A percentile compares a stretch with the other conserved stretches of the same genome.
Evolutionary conservation across 2,888 invertebrate genomes (phyloP).

Genomic region (Melanchra persicariae): DNA sequence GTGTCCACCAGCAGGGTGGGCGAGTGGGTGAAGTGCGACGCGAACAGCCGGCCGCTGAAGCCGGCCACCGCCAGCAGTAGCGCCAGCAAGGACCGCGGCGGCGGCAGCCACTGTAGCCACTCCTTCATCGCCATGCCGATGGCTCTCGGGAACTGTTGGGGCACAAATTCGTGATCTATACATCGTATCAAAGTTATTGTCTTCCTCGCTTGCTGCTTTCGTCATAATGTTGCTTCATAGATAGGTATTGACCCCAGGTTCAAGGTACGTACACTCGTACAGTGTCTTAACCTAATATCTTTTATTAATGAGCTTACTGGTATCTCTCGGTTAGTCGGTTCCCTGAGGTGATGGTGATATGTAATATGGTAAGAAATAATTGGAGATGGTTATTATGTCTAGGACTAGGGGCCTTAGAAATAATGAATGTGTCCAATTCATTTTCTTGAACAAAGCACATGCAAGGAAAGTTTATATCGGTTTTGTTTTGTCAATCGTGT

Average conservation of each 20-base stretch:
- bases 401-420: too few species aligned
- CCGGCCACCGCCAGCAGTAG: slow-evolving; percentile 93
- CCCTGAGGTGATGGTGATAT: too few species aligned
- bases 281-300: not conserved
- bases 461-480: slow-evolving; percentile 7
- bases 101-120: slow-evolving; percentile 93
- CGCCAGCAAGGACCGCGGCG: slow-evolving; percentile 94
- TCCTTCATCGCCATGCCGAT: slow-evolving; percentile 94
- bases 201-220: not conserved
- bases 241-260: not conserved
- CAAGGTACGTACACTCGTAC: not conserved
- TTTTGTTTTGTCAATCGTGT: slow-evolving; percentile 10
- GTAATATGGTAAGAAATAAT: not conserved
- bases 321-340: not conserved
- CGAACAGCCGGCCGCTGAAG: slow-evolving; percentile 95
- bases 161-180: not conserved
- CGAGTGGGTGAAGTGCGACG: slow-evolving; percentile 97
- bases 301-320: not conserved
- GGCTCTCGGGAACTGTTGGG: slow-evolving; percentile 11
- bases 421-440: too few species aligned
- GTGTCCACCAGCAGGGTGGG: slow-evolving; percentile 97
- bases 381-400: not conserved
- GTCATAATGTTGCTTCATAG: not conserved
- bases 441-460: not conserved
- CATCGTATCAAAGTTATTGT: not conserved